Evolutionary conservation across 2,797 vertebrate genomes (phyloP).

Genomic region (Eulemur albifrons): DNA sequence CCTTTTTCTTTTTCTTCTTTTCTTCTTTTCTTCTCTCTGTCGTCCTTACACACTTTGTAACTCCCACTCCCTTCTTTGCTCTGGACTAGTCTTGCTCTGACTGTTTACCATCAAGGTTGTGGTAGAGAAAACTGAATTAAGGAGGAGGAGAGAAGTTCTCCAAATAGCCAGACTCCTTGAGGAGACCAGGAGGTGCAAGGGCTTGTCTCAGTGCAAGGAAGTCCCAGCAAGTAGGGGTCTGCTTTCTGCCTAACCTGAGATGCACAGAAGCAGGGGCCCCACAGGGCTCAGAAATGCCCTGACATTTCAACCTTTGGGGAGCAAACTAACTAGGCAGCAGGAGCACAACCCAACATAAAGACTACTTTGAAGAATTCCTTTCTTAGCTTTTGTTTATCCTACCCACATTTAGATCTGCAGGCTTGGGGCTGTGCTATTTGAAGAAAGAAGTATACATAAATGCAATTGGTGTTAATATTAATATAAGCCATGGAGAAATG

Average conservation of each 20-base stretch:
- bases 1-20: not conserved
- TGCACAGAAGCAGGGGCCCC: not conserved
- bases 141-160: not conserved
- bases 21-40: not conserved
- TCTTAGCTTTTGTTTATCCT: not conserved
- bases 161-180: not conserved
- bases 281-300: not conserved
- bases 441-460: not conserved
- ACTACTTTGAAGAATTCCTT: not conserved
- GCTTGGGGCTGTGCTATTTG: not conserved
- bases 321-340: not conserved
- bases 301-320: not conserved
- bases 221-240: not conserved
- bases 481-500: conserved; percentile 8
- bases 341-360: not conserved
- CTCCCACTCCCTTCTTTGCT: not conserved
- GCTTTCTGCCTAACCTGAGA: not conserved
- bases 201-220: not conserved
- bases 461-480: not conserved
- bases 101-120: not conserved
- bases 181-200: not conserved
- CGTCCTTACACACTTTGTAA: not conserved
- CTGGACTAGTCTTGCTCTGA: not conserved
- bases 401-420: not conserved
- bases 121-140: not conserved